Conservation (phyloP, 2,888 invertebrate species). For the Lochmaea capreae region DNA sequence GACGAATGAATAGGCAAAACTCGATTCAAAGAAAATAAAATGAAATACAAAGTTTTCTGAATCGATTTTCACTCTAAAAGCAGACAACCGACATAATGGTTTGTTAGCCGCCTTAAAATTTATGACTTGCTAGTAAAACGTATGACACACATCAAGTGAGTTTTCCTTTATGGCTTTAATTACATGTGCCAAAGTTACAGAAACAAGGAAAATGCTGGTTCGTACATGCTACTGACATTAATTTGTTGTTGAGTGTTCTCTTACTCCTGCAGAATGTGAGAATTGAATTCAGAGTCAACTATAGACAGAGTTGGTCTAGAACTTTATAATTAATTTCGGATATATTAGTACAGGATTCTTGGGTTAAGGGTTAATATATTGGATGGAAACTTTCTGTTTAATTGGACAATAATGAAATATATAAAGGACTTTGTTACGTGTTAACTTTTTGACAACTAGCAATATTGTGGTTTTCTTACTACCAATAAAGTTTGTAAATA, state of each 20-base stretch:
- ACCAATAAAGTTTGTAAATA: too few relatives aligned
- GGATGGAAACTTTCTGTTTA: conserved; percentile 3
- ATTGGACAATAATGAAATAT: conserved; percentile 7
- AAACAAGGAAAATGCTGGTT: conserved; percentile 39
- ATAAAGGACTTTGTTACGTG: not conserved
- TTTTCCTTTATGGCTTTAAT: conserved; percentile 42
- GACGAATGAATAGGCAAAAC: too few relatives aligned
- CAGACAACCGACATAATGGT: not conserved
- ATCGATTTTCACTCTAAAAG: not conserved
- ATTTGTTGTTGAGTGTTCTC: conserved; percentile 40
- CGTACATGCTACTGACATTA: conserved; percentile 37
- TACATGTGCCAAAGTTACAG: conserved; percentile 39
- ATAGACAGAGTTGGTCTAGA: conserved; percentile 24
- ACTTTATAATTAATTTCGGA: conserved; percentile 38
- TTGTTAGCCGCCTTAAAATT: conserved; percentile 15
- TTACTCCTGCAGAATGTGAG: conserved; percentile 27
- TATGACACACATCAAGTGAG: conserved; percentile 34
- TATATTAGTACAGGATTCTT: conserved; percentile 32
- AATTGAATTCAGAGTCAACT: conserved; percentile 25
- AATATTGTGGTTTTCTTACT: too few relatives aligned
- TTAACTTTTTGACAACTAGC: not conserved
- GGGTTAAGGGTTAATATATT: conserved; percentile 5
- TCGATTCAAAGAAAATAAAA: not conserved
- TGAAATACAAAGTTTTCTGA: not conserved
- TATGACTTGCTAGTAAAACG: conserved; percentile 21